These are phyloP conservation scores for Pituophis catenifer DNA, from an alignment of 2,113 vertebrate genomes.

Conservation along the genomic window DNA sequence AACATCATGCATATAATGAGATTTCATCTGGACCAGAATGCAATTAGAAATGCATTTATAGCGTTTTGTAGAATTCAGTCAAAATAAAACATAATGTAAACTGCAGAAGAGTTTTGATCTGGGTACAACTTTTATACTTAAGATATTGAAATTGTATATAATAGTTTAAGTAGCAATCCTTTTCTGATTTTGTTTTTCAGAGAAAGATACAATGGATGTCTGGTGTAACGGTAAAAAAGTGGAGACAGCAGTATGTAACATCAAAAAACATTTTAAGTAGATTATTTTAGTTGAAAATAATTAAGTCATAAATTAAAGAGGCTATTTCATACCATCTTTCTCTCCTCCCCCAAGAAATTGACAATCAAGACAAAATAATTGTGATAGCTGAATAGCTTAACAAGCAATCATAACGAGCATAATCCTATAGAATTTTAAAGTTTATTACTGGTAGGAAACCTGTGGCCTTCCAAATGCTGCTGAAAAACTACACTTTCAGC, in stretches of 20 bases:
- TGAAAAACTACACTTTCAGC: neutral
- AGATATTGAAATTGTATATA: neutral
- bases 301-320: neutral
- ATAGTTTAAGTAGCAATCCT: neutral
- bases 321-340: neutral
- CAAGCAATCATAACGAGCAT: neutral
- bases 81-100: neutral
- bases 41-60: neutral
- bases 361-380: neutral
- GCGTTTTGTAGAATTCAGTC: neutral
- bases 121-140: neutral
- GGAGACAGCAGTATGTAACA: conserved; percentile 89
- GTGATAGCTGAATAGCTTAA: neutral
- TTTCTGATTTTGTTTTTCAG: conserved; percentile 67
- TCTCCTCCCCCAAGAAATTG: neutral
- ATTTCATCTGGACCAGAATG: neutral
- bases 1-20: neutral
- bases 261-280: neutral
- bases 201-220: conserved; percentile 98
- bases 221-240: conserved; percentile 96
- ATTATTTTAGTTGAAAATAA: neutral
- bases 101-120: neutral
- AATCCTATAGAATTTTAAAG: neutral
- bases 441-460: neutral
- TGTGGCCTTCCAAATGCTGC: neutral